phyloP scores from a whole-genome alignment of 2,888 invertebrate species.

The Chirona hameri region DNA sequence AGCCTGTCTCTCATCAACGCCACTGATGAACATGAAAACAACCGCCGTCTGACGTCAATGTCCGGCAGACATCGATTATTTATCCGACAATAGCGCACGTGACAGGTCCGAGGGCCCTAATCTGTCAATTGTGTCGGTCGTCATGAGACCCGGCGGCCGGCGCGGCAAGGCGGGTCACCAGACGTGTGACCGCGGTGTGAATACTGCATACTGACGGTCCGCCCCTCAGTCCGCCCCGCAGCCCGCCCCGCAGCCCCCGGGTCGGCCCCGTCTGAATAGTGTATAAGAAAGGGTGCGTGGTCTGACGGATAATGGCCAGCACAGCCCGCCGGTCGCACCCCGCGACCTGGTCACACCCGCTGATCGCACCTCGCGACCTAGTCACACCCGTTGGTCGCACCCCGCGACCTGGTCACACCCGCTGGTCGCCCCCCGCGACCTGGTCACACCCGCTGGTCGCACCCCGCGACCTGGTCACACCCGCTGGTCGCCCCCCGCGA shows the following conservation, averaged over 20 bases:
- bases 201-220: background rate
- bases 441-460: too few relatives aligned
- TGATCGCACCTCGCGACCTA: too few relatives aligned
- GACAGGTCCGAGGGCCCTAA: background rate
- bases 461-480: too few relatives aligned
- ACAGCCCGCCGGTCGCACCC: too few relatives aligned
- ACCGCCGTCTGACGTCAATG: background rate
- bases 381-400: too few relatives aligned
- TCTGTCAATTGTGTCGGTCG: slow-evolving; percentile 12
- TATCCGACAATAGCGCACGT: slow-evolving; percentile 1
- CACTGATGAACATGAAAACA: slow-evolving; percentile 23
- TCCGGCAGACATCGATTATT: background rate
- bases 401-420: too few relatives aligned
- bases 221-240: background rate
- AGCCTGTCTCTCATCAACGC: background rate
- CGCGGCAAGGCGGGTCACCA: background rate
- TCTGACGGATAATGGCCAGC: too few relatives aligned
- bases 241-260: background rate
- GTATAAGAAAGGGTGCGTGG: too few relatives aligned
- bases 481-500: too few relatives aligned
- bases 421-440: too few relatives aligned
- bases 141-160: background rate
- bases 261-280: background rate
- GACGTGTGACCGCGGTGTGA: background rate
- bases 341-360: too few relatives aligned